Percentiles rank a stretch among this genome's conserved stretches.
phyloP scores from a whole-genome alignment of 2,797 vertebrate species.

The Gymnocypris eckloni region DNA sequence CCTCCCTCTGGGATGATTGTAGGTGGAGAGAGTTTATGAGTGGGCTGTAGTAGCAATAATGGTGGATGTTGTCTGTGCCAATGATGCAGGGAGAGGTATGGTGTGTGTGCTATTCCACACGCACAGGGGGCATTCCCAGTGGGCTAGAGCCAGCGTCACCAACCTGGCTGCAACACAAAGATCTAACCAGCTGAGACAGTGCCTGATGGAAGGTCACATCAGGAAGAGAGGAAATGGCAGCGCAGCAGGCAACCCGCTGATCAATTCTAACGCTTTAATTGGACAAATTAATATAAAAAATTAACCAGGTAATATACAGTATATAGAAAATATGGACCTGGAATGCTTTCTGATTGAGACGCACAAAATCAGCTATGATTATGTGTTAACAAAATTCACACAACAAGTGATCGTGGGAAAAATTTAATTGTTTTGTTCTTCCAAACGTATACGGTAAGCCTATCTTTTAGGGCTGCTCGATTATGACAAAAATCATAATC shows the following conservation, averaged over 20 bases:
- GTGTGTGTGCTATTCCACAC: constrained; percentile 38
- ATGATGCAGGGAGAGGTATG: constrained; percentile 9
- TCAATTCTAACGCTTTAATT: constrained; percentile 41
- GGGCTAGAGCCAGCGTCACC: constrained; percentile 32
- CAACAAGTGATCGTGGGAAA: background rate
- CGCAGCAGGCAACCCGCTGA: constrained; percentile 29
- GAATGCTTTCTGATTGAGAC: background rate
- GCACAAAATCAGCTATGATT: background rate
- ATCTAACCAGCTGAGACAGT: constrained; percentile 54
- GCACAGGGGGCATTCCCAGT: constrained; percentile 47
- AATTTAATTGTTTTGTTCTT: background rate
- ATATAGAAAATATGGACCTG: background rate
- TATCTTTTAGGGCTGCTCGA: too few relatives aligned
- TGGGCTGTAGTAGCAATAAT: constrained; percentile 31
- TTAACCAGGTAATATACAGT: background rate
- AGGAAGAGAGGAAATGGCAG: constrained; percentile 45
- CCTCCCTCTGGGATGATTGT: constrained; percentile 34
- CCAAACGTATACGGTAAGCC: background rate
- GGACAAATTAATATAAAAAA: constrained; percentile 3
- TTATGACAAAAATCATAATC: too few relatives aligned
- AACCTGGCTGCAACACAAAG: constrained; percentile 52
- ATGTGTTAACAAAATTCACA: background rate
- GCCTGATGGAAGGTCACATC: constrained; percentile 59
- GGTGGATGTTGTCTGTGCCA: constrained; percentile 43
- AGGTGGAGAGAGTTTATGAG: constrained; percentile 39